Evolutionary conservation across 2,113 vertebrate genomes (phyloP).

Genomic region (Chionodraco myersi): DNA sequence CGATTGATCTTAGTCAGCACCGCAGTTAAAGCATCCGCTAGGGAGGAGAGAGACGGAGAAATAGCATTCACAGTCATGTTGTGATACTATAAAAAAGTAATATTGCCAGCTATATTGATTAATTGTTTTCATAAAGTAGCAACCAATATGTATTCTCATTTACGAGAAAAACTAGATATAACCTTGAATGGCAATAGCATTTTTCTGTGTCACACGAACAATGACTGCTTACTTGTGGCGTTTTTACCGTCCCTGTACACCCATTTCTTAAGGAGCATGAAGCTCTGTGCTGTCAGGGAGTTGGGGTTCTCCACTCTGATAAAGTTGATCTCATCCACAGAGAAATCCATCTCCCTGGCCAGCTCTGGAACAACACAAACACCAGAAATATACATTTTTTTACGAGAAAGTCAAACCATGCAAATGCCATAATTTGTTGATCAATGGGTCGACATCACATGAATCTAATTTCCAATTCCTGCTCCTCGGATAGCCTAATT

Average conservation of each 20-base stretch:
- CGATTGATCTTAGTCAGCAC: constrained; percentile 99
- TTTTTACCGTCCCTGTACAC: constrained; percentile 98
- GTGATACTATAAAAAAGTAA: background rate
- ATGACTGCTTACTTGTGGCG: constrained; percentile 94
- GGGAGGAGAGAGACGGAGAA: constrained; percentile 65
- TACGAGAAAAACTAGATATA: background rate
- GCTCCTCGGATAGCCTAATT: no score
- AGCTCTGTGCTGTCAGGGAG: constrained; percentile 97
- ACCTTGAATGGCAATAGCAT: background rate
- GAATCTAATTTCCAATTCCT: background rate
- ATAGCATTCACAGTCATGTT: background rate
- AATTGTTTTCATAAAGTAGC: background rate
- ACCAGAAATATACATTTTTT: background rate
- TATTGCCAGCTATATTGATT: background rate
- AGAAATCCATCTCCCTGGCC: constrained; percentile 98
- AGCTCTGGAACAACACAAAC: constrained; percentile 87
- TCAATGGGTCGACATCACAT: background rate
- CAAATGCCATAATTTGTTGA: background rate
- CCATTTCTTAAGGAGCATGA: constrained; percentile 99
- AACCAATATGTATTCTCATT: background rate
- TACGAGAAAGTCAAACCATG: background rate
- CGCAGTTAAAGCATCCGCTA: constrained; percentile 97
- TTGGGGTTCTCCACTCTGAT: constrained; percentile 98
- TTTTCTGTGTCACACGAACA: background rate
- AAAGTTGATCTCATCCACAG: constrained; percentile 98